These are phyloP conservation scores for Nycticebus coucang DNA, from an alignment of 2,113 vertebrate genomes.

Conservation along the genomic window DNA sequence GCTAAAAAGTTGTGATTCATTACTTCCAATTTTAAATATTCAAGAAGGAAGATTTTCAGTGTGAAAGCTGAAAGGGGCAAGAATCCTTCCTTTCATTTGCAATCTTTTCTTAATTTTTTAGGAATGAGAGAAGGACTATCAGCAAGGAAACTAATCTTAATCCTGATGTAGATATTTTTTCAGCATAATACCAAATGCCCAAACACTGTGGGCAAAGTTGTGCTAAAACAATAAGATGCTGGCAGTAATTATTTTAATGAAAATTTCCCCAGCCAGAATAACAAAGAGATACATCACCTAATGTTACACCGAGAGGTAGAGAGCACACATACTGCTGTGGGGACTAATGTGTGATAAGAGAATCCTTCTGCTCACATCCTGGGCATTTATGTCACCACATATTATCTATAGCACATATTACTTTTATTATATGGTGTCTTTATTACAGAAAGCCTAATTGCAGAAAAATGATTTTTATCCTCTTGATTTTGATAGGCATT, in stretches of 20 bases:
- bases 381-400: conserved; percentile 76
- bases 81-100: neutral
- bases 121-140: conserved; percentile 21
- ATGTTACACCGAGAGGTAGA: conserved; percentile 55
- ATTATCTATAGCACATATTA: conserved; percentile 81
- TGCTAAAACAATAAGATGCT: conserved; percentile 76
- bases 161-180: conserved; percentile 43
- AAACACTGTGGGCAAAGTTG: conserved; percentile 53
- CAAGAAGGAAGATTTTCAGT: conserved; percentile 33
- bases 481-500: conserved; percentile 79
- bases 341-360: conserved; percentile 80
- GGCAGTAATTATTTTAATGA: conserved; percentile 80
- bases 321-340: conserved; percentile 26
- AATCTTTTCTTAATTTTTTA: conserved; percentile 63
- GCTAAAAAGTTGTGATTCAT: conserved; percentile 29
- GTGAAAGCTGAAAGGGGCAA: neutral
- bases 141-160: conserved; percentile 67
- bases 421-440: conserved; percentile 78
- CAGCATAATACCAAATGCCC: conserved; percentile 33
- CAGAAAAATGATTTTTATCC: conserved; percentile 78
- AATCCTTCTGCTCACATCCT: conserved; percentile 68
- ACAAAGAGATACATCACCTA: conserved; percentile 70
- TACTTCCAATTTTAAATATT: conserved; percentile 57
- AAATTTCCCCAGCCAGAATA: conserved; percentile 72
- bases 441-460: conserved; percentile 77